Percentiles rank a stretch among this genome's conserved stretches.
Evolutionary conservation across 2,797 vertebrate species (phyloP).

Genomic region (Octomys mimax): DNA sequence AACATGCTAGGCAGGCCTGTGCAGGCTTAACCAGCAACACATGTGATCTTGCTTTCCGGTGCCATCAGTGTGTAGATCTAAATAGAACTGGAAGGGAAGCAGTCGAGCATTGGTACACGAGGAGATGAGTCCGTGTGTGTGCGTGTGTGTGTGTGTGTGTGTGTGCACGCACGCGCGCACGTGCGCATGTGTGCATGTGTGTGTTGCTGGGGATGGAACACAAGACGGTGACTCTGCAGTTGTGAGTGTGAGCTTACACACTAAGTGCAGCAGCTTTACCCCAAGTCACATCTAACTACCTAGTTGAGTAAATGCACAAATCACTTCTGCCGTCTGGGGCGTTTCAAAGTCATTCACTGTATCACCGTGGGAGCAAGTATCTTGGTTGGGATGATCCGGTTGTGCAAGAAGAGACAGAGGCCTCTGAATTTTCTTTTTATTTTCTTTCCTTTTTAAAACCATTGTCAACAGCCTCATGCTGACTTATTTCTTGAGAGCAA

Average conservation of each 20-base stretch:
- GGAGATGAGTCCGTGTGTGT: background rate
- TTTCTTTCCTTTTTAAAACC: background rate
- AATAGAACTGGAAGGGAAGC: background rate
- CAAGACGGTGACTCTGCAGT: background rate
- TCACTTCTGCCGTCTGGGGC: background rate
- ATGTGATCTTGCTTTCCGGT: background rate
- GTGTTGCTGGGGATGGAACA: background rate
- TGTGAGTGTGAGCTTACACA: background rate
- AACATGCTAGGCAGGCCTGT: background rate
- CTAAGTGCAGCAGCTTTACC: background rate
- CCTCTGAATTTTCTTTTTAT: conserved; percentile 17
- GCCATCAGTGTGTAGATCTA: background rate
- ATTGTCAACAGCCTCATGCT: background rate
- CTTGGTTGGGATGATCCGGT: background rate
- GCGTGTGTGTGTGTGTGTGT: background rate
- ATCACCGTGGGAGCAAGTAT: background rate
- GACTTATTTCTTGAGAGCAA: conserved; percentile 45
- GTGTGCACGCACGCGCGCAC: too few relatives aligned
- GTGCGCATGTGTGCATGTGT: background rate
- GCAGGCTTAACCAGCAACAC: background rate
- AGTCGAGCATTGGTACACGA: background rate
- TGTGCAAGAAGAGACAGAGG: conserved; percentile 16
- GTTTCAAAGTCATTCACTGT: conserved; percentile 8
- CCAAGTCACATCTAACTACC: background rate
- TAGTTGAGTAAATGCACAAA: background rate